Conservation (phyloP, 2,797 vertebrate genomes). For the Moxostoma hubbsi region DNA sequence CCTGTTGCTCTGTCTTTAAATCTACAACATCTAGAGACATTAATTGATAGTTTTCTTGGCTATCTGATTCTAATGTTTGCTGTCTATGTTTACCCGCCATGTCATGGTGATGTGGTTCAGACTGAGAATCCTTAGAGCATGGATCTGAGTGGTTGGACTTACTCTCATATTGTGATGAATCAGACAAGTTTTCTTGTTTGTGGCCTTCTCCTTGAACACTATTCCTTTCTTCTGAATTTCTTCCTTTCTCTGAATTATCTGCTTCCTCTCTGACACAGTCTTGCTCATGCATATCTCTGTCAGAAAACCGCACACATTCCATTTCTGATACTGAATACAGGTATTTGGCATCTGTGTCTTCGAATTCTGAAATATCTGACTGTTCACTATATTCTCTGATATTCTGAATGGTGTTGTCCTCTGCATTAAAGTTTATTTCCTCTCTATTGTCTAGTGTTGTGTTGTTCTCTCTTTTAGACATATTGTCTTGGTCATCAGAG, state of each 20-base stretch:
- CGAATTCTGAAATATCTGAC: slow-evolving; percentile 36
- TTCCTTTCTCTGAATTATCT: neutral
- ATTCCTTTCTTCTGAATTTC: neutral
- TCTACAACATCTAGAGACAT: slow-evolving; percentile 39
- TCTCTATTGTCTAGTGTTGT: slow-evolving; percentile 4
- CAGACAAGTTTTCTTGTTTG: neutral
- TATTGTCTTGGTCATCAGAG: slow-evolving; percentile 16
- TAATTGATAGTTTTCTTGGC: slow-evolving; percentile 14
- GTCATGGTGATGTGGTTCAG: neutral
- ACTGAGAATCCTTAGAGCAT: neutral
- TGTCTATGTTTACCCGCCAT: neutral
- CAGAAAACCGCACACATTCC: slow-evolving; percentile 1
- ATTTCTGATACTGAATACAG: slow-evolving; percentile 13
- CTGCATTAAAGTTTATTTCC: slow-evolving; percentile 14
- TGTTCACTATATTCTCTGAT: slow-evolving; percentile 20
- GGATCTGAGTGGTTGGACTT: neutral
- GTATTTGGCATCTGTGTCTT: neutral
- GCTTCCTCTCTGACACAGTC: slow-evolving; percentile 9
- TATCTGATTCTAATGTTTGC: neutral
- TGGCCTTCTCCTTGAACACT: neutral
- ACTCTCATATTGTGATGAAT: slow-evolving; percentile 6
- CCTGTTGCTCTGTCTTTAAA: neutral
- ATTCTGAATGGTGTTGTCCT: neutral
- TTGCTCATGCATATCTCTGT: neutral
- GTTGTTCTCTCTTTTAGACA: slow-evolving; percentile 8